Evolutionary conservation across 2,888 invertebrate genomes (phyloP).

Genomic region (Drosophila phalerata): DNA sequence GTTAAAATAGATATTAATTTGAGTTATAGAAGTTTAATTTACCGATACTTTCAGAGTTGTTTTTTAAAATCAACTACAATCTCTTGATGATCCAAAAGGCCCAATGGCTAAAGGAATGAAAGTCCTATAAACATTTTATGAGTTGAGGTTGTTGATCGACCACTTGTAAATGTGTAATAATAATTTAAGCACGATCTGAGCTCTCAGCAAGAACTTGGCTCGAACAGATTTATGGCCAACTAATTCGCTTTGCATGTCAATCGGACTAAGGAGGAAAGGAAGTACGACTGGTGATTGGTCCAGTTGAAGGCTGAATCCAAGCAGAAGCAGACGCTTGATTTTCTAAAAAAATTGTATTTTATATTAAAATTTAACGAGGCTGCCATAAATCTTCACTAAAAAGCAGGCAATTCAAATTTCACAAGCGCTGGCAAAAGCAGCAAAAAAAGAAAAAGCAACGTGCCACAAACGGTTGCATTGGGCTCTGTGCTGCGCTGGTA

Average conservation of each 20-base stretch:
- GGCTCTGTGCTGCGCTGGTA: neutral
- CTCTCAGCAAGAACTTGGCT: conserved; percentile 4
- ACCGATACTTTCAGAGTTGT: too few relatives aligned
- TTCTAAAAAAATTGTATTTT: conserved; percentile 72
- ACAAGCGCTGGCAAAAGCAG: conserved; percentile 52
- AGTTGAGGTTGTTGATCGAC: neutral
- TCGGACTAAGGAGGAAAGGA: conserved; percentile 39
- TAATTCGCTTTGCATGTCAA: conserved; percentile 81
- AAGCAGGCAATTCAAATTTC: conserved; percentile 84
- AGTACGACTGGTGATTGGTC: neutral
- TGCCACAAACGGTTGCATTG: conserved; percentile 34
- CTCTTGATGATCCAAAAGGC: neutral
- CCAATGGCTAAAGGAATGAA: neutral
- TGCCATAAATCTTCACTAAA: conserved; percentile 84
- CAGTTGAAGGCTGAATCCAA: neutral
- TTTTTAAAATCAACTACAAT: neutral
- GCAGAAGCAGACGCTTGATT: conserved; percentile 14
- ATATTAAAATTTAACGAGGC: conserved; percentile 84
- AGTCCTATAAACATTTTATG: conserved; percentile 17
- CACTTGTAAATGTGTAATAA: conserved; percentile 37
- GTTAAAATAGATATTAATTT: conserved; percentile 4
- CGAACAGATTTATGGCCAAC: conserved; percentile 58
- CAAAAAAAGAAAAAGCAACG: conserved; percentile 38
- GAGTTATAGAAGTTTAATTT: neutral
- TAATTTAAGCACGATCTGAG: conserved; percentile 11